A percentile compares a stretch with the other conserved stretches of the same genome.
Conservation (phyloP, 2,888 invertebrate genomes). For the Rhodophaea formosa region DNA sequence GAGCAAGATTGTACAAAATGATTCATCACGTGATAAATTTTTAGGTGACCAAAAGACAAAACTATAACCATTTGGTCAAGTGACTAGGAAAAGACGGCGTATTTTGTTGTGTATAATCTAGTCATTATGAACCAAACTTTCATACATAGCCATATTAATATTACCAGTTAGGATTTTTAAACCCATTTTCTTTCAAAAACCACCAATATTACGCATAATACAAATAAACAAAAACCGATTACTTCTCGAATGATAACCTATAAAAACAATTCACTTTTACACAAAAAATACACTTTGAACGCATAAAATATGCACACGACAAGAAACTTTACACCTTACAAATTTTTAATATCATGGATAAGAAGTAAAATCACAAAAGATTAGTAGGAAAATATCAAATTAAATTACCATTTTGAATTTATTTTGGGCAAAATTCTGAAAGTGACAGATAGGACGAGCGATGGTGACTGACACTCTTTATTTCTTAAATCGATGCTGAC, state of each 20-base stretch:
- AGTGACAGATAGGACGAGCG: not conserved
- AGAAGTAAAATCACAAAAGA: conserved; percentile 34
- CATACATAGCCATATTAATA: not conserved
- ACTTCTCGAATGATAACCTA: conserved; percentile 26
- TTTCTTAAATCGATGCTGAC: no score
- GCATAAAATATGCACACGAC: conserved; percentile 44
- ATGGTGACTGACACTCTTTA: no score
- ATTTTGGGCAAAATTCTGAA: conserved; percentile 41
- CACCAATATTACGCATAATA: not conserved
- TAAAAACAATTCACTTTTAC: conserved; percentile 35
- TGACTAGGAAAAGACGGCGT: not conserved
- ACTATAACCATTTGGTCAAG: conserved; percentile 50
- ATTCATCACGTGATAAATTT: conserved; percentile 22
- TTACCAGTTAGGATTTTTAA: not conserved
- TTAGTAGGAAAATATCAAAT: conserved; percentile 50
- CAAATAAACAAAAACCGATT: conserved; percentile 26
- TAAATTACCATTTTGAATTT: conserved; percentile 68
- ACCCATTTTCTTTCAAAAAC: not conserved
- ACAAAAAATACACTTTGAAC: conserved; percentile 35
- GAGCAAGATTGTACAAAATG: not conserved
- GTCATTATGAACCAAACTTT: not conserved
- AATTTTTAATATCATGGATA: not conserved
- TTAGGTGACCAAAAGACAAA: conserved; percentile 34
- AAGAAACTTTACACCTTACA: conserved; percentile 28
- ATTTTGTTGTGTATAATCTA: not conserved